A percentile compares a stretch with the other conserved stretches of the same genome.
These are phyloP conservation scores for Clostera curtula DNA, from an alignment of 2,888 invertebrate genomes.

Conservation along the genomic window DNA sequence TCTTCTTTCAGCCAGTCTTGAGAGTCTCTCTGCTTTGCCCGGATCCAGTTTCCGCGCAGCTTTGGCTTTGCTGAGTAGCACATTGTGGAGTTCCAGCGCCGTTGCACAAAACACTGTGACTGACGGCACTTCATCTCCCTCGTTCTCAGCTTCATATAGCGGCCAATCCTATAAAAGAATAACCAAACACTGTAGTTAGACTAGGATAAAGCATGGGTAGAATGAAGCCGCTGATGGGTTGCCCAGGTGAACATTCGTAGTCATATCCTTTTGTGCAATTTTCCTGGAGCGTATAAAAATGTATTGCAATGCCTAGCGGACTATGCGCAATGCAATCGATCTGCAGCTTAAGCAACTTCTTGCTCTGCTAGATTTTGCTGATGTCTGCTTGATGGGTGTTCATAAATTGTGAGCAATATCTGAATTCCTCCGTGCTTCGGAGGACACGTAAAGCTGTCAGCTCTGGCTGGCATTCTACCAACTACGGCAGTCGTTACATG, in stretches of 20 bases:
- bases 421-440: too few species aligned
- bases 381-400: too few species aligned
- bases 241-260: neutral
- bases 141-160: slow-evolving; percentile 36
- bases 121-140: slow-evolving; percentile 24
- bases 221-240: neutral
- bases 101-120: slow-evolving; percentile 59
- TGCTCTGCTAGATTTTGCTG: too few species aligned
- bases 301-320: too few species aligned
- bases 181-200: neutral
- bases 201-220: neutral
- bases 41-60: slow-evolving; percentile 42
- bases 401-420: too few species aligned
- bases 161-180: slow-evolving; percentile 38
- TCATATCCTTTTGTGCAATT: neutral
- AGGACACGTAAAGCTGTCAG: too few species aligned
- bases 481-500: too few species aligned
- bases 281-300: too few species aligned
- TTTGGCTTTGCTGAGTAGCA: slow-evolving; percentile 52
- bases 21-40: slow-evolving; percentile 55
- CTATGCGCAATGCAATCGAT: too few species aligned
- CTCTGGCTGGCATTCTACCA: too few species aligned
- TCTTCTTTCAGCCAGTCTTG: slow-evolving; percentile 66
- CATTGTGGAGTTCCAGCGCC: slow-evolving; percentile 56
- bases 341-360: too few species aligned